Conservation (phyloP, 2,888 invertebrate species). For the Drosophila nigricruria region DNA sequence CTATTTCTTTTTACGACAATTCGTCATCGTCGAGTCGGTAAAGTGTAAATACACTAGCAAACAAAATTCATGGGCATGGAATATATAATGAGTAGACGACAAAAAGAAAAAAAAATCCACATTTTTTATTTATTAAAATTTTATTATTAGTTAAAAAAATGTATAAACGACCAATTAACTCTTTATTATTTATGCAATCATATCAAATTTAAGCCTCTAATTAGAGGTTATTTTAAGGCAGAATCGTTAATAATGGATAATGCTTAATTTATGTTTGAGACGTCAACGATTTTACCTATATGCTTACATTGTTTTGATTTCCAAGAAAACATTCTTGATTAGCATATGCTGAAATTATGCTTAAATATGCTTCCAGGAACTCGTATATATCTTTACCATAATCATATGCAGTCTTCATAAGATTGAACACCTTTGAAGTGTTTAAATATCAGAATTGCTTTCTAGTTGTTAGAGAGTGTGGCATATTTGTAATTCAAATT, state of each 20-base stretch:
- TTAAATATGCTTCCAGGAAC: neutral
- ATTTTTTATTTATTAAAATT: too few relatives aligned
- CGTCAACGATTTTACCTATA: neutral
- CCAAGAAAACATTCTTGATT: too few relatives aligned
- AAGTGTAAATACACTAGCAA: neutral
- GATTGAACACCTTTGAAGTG: neutral
- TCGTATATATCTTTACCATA: neutral
- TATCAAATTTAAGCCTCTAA: neutral
- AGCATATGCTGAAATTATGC: neutral
- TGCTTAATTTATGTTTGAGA: neutral
- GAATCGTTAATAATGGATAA: neutral
- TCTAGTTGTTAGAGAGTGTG: neutral
- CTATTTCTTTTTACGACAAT: neutral
- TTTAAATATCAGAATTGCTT: neutral
- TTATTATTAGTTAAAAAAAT: too few relatives aligned
- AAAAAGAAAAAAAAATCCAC: too few relatives aligned
- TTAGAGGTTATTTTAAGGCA: neutral
- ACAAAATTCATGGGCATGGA: too few relatives aligned
- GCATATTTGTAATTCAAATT: slow-evolving; percentile 13
- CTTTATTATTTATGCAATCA: too few relatives aligned
- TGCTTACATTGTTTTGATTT: neutral
- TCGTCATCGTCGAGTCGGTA: neutral
- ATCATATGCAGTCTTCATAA: neutral
- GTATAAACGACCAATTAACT: too few relatives aligned
- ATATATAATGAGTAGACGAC: too few relatives aligned